Base-by-base conservation (phyloP, 2,888 invertebrate genomes). In the Apomyelois bistriatella region DNA sequence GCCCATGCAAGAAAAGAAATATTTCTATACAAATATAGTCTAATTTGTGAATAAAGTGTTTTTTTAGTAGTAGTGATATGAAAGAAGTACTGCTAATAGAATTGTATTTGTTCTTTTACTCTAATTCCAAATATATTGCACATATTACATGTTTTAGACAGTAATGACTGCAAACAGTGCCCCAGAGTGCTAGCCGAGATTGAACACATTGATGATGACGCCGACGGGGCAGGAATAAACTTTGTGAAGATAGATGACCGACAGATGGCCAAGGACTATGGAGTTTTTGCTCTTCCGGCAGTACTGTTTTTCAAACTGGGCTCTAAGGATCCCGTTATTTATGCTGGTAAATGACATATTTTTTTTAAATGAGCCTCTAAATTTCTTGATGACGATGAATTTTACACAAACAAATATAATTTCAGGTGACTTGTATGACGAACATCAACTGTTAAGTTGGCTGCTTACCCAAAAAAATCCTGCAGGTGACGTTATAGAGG, bases 151-250 rank as follows among this genome's bases (percentile, higher is more conserved):
- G 85, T 93, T 93, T 86, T 91, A 97, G 97, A 97, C 91, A 97
- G 97, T 92, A 96, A 96, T 92, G 97, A 97, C 88, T 97, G 97
- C 91, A 97, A 97, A 85, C 97, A 97, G 84, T 98, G 97, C 78
- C 95, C 96, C 64, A 93, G 95, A 76, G 97, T 97, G 22, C 91
- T 97, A 64, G 92, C 93, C 36, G 97, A 97, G 81, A 95, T 97
- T 61, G 97, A 97, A 74, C 97, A 97, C 79, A 98, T 98, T 65
- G 98, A 98, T 70, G 98, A 98, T 72, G 98, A 98, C 64, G 97
- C 97, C 0, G 97, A 97, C 74, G 92, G 94, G 13, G 96, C 95
- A 3, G 97, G 97, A 5, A 97, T 98, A 58, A 97, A 97, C 74
- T 97, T 98, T 68, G 96, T 98, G 2, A 97, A 98, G 81, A 95